These are phyloP conservation scores for Drosophila yooni DNA, from an alignment of 2,888 invertebrate species.

Conservation along the genomic window DNA sequence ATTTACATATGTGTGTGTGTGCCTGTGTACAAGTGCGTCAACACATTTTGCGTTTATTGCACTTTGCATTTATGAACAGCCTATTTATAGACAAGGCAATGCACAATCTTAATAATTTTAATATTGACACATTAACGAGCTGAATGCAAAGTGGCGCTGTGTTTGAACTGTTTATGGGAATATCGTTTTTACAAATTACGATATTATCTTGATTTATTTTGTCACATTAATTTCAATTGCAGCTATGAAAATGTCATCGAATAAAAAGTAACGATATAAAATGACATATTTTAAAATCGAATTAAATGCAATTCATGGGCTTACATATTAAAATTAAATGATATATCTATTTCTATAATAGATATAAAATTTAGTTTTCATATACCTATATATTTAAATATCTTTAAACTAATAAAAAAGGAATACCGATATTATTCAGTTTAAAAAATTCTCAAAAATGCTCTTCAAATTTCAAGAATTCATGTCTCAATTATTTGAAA, in stretches of 20 bases:
- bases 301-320: not conserved
- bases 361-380: not conserved
- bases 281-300: not conserved
- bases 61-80: conserved; percentile 48
- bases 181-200: conserved; percentile 23
- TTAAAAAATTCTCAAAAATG: not conserved
- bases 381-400: not conserved
- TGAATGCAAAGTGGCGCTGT: conserved; percentile 29
- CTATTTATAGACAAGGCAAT: conserved; percentile 54
- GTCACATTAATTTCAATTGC: not conserved
- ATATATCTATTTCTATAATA: not conserved
- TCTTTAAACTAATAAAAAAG: too few species aligned
- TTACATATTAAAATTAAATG: not conserved
- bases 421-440: not conserved
- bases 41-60: conserved; percentile 66
- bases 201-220: conserved; percentile 28
- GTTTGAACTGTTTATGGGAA: conserved; percentile 54
- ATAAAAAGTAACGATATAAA: not conserved
- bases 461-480: not conserved
- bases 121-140: conserved; percentile 70
- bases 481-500: not conserved
- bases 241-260: not conserved
- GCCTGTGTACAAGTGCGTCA: conserved; percentile 25
- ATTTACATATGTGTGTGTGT: not conserved
- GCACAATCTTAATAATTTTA: conserved; percentile 53